Evolutionary conservation across 2,888 invertebrate species (phyloP).

Genomic region (Eumerus sabulonum): DNA sequence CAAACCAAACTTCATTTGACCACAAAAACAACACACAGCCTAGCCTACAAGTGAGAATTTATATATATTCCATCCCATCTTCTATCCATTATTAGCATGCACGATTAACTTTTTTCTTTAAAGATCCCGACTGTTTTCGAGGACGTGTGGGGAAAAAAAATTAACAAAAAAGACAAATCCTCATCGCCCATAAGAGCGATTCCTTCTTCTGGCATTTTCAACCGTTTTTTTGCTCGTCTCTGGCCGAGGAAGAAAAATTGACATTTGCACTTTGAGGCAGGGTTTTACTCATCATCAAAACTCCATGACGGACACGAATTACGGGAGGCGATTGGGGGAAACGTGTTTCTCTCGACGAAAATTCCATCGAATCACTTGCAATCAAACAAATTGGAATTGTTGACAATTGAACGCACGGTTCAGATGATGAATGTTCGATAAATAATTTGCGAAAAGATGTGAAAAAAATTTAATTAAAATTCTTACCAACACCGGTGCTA

Average conservation of each 20-base stretch:
- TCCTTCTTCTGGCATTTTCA: slow-evolving; percentile 10
- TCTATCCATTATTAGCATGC: neutral
- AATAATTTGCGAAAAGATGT: slow-evolving; percentile 29
- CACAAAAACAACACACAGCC: slow-evolving; percentile 18
- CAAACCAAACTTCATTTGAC: slow-evolving; percentile 43
- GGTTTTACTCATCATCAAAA: slow-evolving; percentile 56
- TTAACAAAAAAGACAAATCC: neutral
- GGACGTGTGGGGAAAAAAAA: neutral
- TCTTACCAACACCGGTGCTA: slow-evolving; percentile 94
- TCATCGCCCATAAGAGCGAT: neutral
- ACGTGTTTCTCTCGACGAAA: slow-evolving; percentile 28
- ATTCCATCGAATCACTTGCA: neutral
- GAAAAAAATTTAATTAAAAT: slow-evolving; percentile 71
- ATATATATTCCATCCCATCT: too few species aligned
- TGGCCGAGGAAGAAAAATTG: slow-evolving; percentile 52
- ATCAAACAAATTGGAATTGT: slow-evolving; percentile 16
- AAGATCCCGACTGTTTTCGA: neutral
- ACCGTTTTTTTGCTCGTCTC: too few species aligned
- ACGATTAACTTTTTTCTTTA: neutral
- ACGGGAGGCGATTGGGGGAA: slow-evolving; percentile 13
- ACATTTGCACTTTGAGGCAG: slow-evolving; percentile 67
- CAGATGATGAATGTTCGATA: slow-evolving; percentile 6
- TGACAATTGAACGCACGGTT: slow-evolving; percentile 27
- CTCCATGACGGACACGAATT: slow-evolving; percentile 30
- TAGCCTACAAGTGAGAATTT: neutral